Base-by-base conservation (phyloP, 2,113 vertebrate genomes). In the Nannospalax galili region DNA sequence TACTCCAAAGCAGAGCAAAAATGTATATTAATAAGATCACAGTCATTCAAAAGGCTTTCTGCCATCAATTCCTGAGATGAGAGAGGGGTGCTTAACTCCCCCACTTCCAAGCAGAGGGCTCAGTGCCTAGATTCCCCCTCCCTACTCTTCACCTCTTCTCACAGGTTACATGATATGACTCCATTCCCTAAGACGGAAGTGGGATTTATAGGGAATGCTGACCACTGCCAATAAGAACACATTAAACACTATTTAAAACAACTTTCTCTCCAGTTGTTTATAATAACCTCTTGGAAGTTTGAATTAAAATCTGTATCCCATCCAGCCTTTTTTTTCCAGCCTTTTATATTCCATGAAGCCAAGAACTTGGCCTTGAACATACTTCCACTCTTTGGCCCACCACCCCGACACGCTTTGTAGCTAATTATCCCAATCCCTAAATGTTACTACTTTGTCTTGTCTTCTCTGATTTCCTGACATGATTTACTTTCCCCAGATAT, bases 211-310 rank as follows among this genome's bases (percentile, higher is more conserved):
- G 95, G 93, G 94, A 97, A 93, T 91, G 65, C 56, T 84, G 88
- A 42, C 87, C 75, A 72, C 84, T 97, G 97, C 96, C 96, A 96
- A 65, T 90, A 90, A 95, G 95, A 95, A 95, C 86, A 95, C 75
- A 95, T 97, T 95, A 97, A 97, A 96, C 82, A 88, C 70, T 7
- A 84, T 93, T 96, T 93, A 88, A 90, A 97, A 96, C 84, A 96
- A 97, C 92, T 84, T 90, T 97, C 93, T 96, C 81, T 92, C 94
- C 96, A 97, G 94, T 97, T 97, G 95, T 98, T 97, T 97, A 96
- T 94, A 97, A 97, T 97, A 97, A 96, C 94, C 77, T 96, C 92
- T 95, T 95, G 88, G 95, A 97, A 96, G 92, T 92, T 95, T 92
- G 94, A 97, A 97, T 97, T 96, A 97, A 94, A 97, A 92, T 94